A percentile compares a stretch with the other conserved stretches of the same genome.
These are phyloP conservation scores for Smittia sp. DNA, from an alignment of 2,888 invertebrate genomes.

Conservation along the genomic window DNA sequence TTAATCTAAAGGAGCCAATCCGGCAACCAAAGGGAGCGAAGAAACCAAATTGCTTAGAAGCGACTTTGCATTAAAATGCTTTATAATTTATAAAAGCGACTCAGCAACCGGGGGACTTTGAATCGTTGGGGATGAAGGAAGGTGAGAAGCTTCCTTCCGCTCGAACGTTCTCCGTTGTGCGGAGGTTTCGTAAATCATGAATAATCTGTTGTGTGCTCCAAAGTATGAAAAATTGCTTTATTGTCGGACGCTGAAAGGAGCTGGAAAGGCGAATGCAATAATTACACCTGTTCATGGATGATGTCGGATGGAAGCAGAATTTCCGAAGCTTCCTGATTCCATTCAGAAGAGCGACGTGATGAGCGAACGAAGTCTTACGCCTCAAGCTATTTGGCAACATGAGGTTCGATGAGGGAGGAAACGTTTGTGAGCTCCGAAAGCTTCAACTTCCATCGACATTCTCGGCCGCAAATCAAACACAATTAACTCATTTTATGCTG, in stretches of 20 bases:
- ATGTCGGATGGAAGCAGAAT: no score
- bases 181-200: constrained; percentile 7
- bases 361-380: no score
- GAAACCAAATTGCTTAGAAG: constrained; percentile 7
- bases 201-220: constrained; percentile 8
- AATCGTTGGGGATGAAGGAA: not conserved
- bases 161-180: not conserved
- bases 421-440: no score
- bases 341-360: no score
- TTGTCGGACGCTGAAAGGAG: not conserved
- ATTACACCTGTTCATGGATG: not conserved
- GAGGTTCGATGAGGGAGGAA: no score
- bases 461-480: no score
- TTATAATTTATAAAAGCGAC: not conserved
- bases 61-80: not conserved
- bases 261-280: not conserved
- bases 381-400: no score
- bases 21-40: not conserved
- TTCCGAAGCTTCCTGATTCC: no score
- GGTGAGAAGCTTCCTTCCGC: constrained; percentile 14
- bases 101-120: not conserved
- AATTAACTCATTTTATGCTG: no score
- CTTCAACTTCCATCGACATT: no score
- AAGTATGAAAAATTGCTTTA: constrained; percentile 19
- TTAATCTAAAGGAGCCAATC: not conserved